Base-by-base conservation (phyloP, 2,113 vertebrate species). In the Platichthys stellatus region DNA sequence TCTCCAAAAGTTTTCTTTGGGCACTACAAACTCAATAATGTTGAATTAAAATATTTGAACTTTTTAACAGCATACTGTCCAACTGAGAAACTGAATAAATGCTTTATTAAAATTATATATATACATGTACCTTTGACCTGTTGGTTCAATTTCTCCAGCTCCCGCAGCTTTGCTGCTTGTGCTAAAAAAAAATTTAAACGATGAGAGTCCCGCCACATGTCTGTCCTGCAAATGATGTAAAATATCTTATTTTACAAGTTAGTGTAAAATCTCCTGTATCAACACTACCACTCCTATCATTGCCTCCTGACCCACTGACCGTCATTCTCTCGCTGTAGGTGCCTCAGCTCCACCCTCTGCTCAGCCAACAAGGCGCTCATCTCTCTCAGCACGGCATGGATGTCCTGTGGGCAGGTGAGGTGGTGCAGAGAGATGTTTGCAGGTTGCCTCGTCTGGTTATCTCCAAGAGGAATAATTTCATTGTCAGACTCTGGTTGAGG, bases 301-400 rank as follows among this genome's bases (percentile, higher is more conserved):
- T 23, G 31, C 21, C n/a, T 15, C 5, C 59, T 49, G 45, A 49
- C 20, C 2, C 2, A 49, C 56, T 60, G 10, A 86, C 81, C 86
- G 68, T 88, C 51, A 7, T 73, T 84, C n/a, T 86, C 73, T 63
- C 2, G 77, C 73, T 83, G 70, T 61, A 87, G 45, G 63, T 82
- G 53, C n/a, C 12, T 78, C 8, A 82, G 49, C 76, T 87, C 80
- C 57, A 78, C 17, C 47, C 68, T 84, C 68, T 84, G 78, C 31
- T 69, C 83, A 54, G 68, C 78, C 78, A 90, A 4, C 18, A 20
- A 17, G 21, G 49, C 31, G 38, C 59, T 86, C 81, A 83, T 83
- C 74, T 88, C 85, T 74, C 79, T 84, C 76, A 88, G 74, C 40
- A 83, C 69, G 64, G 71, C 47, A 20, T 83, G 62, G 83, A 84